Conservation (phyloP, 2,888 invertebrate genomes). For the Xestoiulus laeticollis region DNA sequence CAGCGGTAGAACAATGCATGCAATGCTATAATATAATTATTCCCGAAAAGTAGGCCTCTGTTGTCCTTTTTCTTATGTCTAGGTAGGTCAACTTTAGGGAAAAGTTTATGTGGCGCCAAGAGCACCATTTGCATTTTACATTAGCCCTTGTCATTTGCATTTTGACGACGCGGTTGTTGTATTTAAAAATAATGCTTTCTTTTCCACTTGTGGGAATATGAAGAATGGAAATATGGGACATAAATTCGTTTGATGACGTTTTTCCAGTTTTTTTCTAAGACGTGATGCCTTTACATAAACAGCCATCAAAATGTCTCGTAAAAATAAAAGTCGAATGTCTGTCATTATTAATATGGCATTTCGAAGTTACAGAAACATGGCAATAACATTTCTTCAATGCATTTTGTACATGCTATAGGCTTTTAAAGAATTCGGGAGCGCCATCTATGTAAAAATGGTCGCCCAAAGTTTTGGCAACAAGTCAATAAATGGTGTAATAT, state of each 20-base stretch:
- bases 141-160: not conserved
- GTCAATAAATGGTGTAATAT: too few relatives aligned
- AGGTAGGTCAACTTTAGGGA: not conserved
- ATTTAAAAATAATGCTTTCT: not conserved
- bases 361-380: not conserved
- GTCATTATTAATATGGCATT: not conserved
- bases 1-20: not conserved
- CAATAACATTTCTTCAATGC: not conserved
- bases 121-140: not conserved
- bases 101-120: not conserved
- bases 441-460: too few relatives aligned
- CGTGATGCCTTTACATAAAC: not conserved
- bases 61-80: not conserved
- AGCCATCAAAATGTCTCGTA: constrained; percentile 11
- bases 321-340: not conserved
- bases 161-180: not conserved
- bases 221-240: not conserved
- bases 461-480: too few relatives aligned
- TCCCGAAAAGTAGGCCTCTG: not conserved
- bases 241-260: not conserved
- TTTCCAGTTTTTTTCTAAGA: not conserved
- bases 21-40: not conserved
- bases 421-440: too few relatives aligned
- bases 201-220: not conserved
- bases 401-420: not conserved